Base-by-base conservation (phyloP, 2,797 vertebrate species). In the Sternotherus odoratus region DNA sequence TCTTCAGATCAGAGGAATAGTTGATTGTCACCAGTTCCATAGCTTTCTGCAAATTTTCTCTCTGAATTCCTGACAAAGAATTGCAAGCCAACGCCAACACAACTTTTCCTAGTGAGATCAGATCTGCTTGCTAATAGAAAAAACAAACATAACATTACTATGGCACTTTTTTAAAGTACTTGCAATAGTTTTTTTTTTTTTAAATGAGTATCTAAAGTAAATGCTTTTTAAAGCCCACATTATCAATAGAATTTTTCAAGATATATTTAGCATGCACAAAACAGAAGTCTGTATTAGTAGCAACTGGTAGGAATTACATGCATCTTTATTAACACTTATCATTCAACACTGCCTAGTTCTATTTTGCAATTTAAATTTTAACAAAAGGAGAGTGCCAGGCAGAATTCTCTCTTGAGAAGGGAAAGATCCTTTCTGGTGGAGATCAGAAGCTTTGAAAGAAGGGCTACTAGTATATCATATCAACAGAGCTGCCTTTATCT, bases 21-120 rank as follows among this genome's bases (percentile, higher is more conserved):
- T 99, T 99, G 98, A 99, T 99, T 96, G 99, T 99, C 98, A 99
- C 99, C 96, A 99, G 97, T 98, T 99, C 99, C 99, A 99, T 99
- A 96, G 99, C 99, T 98, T 99, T 99, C 98, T 99, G 99, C 95
- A 99, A 98, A 98, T 99, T 99, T 95, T 99, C 99, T 97, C 99
- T 99, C 97, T 99, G 99, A 98, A 99, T 99, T 97, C 99, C 99
- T 98, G 99, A 99, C 97, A 99, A 98, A 97, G 99, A 99, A 98
- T 99, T 99, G 97, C 99, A 99, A 77, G 99, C 99, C 98, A 99
- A 98, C 89, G 99, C 99, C 98, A 99, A 98, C 93, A 99, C 99
- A 98, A 99, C 99, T 98, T 99, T 99, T 97, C 99, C 99, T 98
- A 99, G 98, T 78, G 99, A 99, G 97, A 99, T 99, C 84, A 99